Evolutionary conservation across 2,888 invertebrate genomes (phyloP).

Genomic region (Aporophyla nigra): DNA sequence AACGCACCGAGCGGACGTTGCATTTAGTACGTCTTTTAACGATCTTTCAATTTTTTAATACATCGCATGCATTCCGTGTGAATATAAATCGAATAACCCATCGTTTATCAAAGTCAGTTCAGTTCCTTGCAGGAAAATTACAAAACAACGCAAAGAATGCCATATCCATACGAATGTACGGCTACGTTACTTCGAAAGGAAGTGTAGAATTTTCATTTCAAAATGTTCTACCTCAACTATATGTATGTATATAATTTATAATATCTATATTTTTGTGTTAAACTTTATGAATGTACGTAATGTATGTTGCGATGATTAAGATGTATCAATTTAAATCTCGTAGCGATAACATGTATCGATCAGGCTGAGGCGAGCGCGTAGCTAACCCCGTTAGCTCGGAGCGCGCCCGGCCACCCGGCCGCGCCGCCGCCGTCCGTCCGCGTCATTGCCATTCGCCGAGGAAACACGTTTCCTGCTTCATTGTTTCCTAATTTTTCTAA

Average conservation of each 20-base stretch:
- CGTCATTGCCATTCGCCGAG: conserved; percentile 75
- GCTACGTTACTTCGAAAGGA: conserved; percentile 12
- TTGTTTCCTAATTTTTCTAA: conserved; percentile 87
- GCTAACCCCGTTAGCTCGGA: conserved; percentile 65
- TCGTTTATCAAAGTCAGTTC: conserved; percentile 53
- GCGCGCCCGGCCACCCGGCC: conserved; percentile 51
- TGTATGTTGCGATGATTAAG: conserved; percentile 43
- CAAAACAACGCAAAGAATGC: conserved; percentile 36
- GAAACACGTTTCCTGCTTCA: conserved; percentile 86
- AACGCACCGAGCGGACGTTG: neutral
- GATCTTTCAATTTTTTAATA: conserved; percentile 9
- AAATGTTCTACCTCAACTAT: neutral
- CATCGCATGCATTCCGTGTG: conserved; percentile 9
- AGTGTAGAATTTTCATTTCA: conserved; percentile 16
- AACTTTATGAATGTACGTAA: conserved; percentile 12
- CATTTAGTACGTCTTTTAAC: conserved; percentile 12
- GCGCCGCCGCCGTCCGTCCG: conserved; percentile 59
- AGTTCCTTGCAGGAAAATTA: conserved; percentile 37
- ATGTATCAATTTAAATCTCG: conserved; percentile 57
- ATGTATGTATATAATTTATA: neutral
- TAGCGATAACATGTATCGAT: conserved; percentile 66
- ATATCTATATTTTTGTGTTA: neutral
- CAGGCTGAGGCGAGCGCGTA: conserved; percentile 59
- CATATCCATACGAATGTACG: conserved; percentile 22
- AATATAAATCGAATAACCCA: conserved; percentile 38